Percentiles rank a stretch among this genome's conserved stretches.
These are phyloP conservation scores for Bolinopsis microptera DNA, from an alignment of 37 sponge, comb jelly and placozoan species.

Conservation along the genomic window DNA sequence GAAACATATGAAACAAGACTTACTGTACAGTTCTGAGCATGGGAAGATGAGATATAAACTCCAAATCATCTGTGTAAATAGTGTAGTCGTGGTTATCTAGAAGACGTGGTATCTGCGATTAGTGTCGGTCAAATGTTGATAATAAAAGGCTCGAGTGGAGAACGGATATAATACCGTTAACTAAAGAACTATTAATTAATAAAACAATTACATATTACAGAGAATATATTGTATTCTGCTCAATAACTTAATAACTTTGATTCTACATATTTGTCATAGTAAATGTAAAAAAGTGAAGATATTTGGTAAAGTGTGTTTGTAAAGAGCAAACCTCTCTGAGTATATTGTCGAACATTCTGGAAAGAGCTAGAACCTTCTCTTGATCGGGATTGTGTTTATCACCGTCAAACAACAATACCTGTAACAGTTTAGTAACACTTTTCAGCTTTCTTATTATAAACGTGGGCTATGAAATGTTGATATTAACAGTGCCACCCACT, in stretches of 20 bases:
- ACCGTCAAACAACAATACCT: neutral
- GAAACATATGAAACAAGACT: too few species aligned
- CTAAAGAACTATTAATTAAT: too few species aligned
- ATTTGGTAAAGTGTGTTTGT: too few species aligned
- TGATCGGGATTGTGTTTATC: neutral
- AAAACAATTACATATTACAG: too few species aligned
- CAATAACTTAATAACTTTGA: too few species aligned
- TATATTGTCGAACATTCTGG: neutral
- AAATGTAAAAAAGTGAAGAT: neutral
- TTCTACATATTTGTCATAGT: too few species aligned
- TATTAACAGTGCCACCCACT: too few species aligned
- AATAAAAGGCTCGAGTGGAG: too few species aligned
- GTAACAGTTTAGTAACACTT: neutral
- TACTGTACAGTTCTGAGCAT: slow-evolving; percentile 13
- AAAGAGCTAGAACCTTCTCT: slow-evolving; percentile 5
- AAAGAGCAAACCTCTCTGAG: neutral
- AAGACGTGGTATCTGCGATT: neutral
- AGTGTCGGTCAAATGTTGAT: neutral
- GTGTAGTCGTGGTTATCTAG: slow-evolving; percentile 45
- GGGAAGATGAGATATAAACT: slow-evolving; percentile 20
- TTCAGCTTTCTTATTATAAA: too few species aligned
- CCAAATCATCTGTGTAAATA: neutral
- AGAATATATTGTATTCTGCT: too few species aligned
- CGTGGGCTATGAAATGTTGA: too few species aligned
- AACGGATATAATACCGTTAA: too few species aligned